Base-by-base conservation (phyloP, 2,113 vertebrate species). In the Macquaria ambigua region DNA sequence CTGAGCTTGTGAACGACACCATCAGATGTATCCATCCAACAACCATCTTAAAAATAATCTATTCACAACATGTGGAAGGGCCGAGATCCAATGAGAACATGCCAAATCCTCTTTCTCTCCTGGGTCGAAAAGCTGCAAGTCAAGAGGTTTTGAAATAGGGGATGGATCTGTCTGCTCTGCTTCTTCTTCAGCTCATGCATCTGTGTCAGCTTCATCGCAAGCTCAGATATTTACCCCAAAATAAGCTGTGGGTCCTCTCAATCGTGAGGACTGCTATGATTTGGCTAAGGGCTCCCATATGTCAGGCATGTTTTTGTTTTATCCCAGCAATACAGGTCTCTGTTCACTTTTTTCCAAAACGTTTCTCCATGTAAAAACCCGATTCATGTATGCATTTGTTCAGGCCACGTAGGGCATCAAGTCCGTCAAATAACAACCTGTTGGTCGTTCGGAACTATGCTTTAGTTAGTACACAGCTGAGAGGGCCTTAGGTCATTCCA, bases 141-240 rank as follows among this genome's bases (percentile, higher is more conserved):
- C 76, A 64, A 78, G 63, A 72, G 43, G 58, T 81, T 91, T 74
- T 70, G 8, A 16, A 85, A 77, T 78, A 8, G 25, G 21, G 63
- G 74, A 62, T 1, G 21, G n/a, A 82, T 76, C 61, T 4, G 70
- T 52, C 74, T 76, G 55, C 84, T 69, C 67, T 52, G 68, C 59
- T 50, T 80, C 52, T 61, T 75, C 50, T 50, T 74, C 63, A 55
- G 34, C 62, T 77, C 39, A 25, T 69, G 55, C 72, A 73, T 89
- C 83, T 87, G 74, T 74, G 83, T 84, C 76, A 69, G 72, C 71
- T 87, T 91, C 85, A 77, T 69, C 34, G 68, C 71, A 75, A 74
- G 67, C 76, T 83, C 31, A 79, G 87, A 88, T 92, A 87, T 91
- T 92, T 88, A 88, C 75, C 82, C 59, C 72, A 70, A 76, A 90